These are phyloP conservation scores for Drosophila suzukii DNA, from an alignment of 1,140 invertebrate genomes.

Conservation along the genomic window DNA sequence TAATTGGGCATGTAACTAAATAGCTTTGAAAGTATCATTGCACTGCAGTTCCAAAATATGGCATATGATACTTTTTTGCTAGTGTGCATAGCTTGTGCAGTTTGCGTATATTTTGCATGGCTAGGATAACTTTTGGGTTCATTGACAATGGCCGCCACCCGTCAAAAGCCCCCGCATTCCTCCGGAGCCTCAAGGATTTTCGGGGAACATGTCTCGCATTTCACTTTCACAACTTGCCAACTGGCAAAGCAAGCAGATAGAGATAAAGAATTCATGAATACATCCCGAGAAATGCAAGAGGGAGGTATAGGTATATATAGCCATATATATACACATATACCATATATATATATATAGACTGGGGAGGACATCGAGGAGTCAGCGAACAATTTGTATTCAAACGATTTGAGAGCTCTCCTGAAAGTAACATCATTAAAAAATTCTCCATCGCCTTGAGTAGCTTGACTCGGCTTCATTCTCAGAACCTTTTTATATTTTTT, in stretches of 20 bases:
- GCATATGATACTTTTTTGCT: background rate
- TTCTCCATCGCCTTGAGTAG: conserved; percentile 46
- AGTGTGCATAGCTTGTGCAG: conserved; percentile 19
- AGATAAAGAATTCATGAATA: conserved; percentile 73
- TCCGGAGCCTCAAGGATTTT: conserved; percentile 40
- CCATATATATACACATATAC: background rate
- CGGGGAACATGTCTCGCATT: conserved; percentile 55
- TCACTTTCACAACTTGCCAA: conserved; percentile 73
- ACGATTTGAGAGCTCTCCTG: conserved; percentile 56
- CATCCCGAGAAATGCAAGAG: conserved; percentile 19
- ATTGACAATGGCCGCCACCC: conserved; percentile 40
- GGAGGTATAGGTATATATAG: too few species aligned
- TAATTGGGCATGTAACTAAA: too few species aligned
- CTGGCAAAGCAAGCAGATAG: conserved; percentile 57
- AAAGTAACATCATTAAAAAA: conserved; percentile 57
- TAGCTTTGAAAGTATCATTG: background rate
- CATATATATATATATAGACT: background rate
- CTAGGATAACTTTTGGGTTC: conserved; percentile 47
- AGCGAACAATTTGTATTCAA: conserved; percentile 66
- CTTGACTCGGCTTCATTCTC: conserved; percentile 9
- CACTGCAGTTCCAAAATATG: background rate
- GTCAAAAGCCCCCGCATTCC: conserved; percentile 1
- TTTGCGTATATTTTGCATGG: conserved; percentile 33
- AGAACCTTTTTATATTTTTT: background rate
- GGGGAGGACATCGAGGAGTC: conserved; percentile 15